Evolutionary conservation across 35 echinoderm and acorn worm species (phyloP).

Genomic region (Ophiothrix spiculata): DNA sequence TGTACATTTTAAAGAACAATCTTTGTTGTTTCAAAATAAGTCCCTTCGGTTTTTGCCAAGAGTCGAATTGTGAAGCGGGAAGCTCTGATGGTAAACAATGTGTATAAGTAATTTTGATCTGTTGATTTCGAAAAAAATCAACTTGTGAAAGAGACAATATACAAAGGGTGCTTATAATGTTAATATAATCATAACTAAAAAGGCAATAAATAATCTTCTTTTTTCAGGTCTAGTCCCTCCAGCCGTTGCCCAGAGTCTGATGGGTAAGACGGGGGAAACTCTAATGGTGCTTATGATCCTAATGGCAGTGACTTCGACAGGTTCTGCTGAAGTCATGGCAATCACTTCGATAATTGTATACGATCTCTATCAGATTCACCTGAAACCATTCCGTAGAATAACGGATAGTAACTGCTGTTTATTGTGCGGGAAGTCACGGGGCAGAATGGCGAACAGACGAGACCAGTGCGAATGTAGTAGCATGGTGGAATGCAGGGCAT

Average conservation of each 20-base stretch:
- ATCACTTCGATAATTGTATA: slow-evolving; percentile 94
- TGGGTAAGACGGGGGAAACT: slow-evolving; percentile 60
- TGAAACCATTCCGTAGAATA: slow-evolving; percentile 67
- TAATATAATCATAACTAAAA: too few species aligned
- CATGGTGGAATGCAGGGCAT: slow-evolving; percentile 55
- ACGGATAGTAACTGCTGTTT: slow-evolving; percentile 76
- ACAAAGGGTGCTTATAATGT: too few species aligned
- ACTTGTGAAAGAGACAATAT: too few species aligned
- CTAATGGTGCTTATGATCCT: slow-evolving; percentile 84
- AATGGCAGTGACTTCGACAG: slow-evolving; percentile 92
- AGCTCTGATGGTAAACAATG: too few species aligned
- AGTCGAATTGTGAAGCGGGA: too few species aligned
- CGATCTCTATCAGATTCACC: slow-evolving; percentile 88
- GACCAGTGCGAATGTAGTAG: slow-evolving; percentile 60
- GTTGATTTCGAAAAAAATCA: too few species aligned
- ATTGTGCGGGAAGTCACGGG: slow-evolving; percentile 78
- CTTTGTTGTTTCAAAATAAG: too few species aligned
- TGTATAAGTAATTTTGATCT: too few species aligned
- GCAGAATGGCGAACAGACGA: slow-evolving; percentile 55
- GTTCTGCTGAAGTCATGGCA: slow-evolving; percentile 94
- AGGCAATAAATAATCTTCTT: too few species aligned
- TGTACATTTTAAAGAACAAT: too few species aligned
- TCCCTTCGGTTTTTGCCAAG: too few species aligned
- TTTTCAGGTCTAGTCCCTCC: slow-evolving; percentile 83
- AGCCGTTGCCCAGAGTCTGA: slow-evolving; percentile 65